Evolutionary conservation across 53 echinoderm and acorn worm species (phyloP).

Genomic region (Hippasteria phrygiana): DNA sequence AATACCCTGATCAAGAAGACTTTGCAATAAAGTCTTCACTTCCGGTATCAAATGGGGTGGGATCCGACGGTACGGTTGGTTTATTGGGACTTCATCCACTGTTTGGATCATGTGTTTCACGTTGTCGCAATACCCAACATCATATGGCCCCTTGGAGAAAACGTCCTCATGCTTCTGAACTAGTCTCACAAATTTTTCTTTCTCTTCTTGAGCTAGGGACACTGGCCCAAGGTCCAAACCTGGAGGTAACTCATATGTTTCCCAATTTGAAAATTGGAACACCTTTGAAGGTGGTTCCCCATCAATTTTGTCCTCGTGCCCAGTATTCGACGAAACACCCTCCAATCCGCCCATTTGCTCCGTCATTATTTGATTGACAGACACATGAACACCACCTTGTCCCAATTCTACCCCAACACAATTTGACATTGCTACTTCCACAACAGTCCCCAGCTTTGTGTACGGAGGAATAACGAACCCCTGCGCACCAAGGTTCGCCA

Average conservation of each 20-base stretch:
- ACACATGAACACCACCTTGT: background rate
- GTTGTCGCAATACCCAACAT: conserved; percentile 1
- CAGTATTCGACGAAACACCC: background rate
- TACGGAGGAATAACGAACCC: background rate
- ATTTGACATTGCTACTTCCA: background rate
- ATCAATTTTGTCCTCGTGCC: background rate
- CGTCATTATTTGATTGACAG: conserved; percentile 3
- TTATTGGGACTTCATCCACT: background rate
- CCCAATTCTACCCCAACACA: background rate
- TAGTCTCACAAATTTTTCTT: background rate
- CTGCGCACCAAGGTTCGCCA: background rate
- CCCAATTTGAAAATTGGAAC: background rate
- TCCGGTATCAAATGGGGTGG: background rate
- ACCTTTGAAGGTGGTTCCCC: background rate
- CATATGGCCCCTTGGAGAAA: background rate
- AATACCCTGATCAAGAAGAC: background rate
- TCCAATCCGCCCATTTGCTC: background rate
- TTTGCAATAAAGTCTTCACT: background rate
- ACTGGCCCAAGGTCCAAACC: background rate
- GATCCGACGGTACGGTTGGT: background rate
- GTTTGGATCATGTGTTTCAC: conserved; percentile 5
- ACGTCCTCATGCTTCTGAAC: conserved; percentile 4
- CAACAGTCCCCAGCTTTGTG: background rate
- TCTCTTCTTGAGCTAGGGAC: background rate
- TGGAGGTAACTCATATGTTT: background rate